Percentiles rank a stretch among this genome's conserved stretches.
Conservation (phyloP, 2,113 vertebrate genomes). For the Fukomys damarensis region DNA sequence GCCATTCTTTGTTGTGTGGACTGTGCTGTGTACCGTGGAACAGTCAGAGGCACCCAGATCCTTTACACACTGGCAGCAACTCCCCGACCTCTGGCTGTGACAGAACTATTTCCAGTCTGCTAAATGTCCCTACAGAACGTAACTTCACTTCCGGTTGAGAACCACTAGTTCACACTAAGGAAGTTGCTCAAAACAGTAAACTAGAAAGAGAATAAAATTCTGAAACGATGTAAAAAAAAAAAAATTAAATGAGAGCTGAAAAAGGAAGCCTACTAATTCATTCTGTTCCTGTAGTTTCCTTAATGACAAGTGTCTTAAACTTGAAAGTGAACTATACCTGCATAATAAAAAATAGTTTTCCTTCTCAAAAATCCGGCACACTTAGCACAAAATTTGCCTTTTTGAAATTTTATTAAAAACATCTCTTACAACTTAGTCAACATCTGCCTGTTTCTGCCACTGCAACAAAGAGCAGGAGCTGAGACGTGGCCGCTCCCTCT, state of each 20-base stretch:
- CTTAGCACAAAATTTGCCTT: not conserved
- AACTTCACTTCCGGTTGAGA: not conserved
- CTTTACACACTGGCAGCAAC: not conserved
- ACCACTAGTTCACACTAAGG: not conserved
- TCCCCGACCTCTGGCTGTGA: not conserved
- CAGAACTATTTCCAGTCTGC: not conserved
- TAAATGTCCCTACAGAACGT: not conserved
- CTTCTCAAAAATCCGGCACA: not conserved
- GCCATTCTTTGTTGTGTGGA: not conserved
- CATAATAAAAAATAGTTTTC: conserved; percentile 28
- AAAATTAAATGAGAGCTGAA: not conserved
- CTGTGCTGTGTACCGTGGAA: not conserved
- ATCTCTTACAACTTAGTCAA: not conserved
- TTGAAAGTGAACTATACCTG: conserved; percentile 27
- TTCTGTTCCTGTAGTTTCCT: not conserved
- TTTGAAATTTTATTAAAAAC: not conserved
- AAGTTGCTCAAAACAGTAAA: not conserved
- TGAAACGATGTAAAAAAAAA: not conserved
- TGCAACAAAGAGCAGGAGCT: not conserved
- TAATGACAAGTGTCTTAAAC: not conserved
- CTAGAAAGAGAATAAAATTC: conserved; percentile 21
- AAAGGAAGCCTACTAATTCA: not conserved
- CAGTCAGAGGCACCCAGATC: not conserved
- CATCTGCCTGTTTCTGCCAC: not conserved
- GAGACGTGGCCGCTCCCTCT: not conserved